A percentile compares a stretch with the other conserved stretches of the same genome.
Evolutionary conservation across 2,888 invertebrate genomes (phyloP).

Genomic region (Serripes groenlandicus): DNA sequence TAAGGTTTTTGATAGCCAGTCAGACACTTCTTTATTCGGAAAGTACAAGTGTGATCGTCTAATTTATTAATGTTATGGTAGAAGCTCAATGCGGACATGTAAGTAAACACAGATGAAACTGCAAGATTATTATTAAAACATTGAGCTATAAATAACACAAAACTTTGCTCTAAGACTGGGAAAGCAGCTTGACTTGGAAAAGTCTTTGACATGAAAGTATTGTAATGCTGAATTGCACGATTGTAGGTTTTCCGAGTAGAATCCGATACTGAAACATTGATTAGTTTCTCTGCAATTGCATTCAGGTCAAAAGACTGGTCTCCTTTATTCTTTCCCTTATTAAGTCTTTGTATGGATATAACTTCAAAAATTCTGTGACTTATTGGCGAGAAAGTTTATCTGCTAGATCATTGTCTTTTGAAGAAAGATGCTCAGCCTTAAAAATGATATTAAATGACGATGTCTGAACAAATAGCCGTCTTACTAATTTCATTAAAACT

Average conservation of each 20-base stretch:
- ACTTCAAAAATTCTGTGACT: constrained; percentile 33
- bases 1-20: too few relatives aligned
- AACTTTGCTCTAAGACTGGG: background rate
- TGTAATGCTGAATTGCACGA: constrained; percentile 22
- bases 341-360: constrained; percentile 39
- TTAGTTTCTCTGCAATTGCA: background rate
- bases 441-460: constrained; percentile 48
- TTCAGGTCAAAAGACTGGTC: constrained; percentile 11
- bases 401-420: constrained; percentile 40
- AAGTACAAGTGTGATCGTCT: constrained; percentile 5
- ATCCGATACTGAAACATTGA: constrained; percentile 14
- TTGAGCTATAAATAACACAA: constrained; percentile 40
- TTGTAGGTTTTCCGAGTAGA: constrained; percentile 29
- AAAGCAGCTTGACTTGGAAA: background rate
- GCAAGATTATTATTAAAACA: background rate
- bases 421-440: constrained; percentile 35
- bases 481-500: constrained; percentile 43
- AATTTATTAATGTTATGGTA: constrained; percentile 19
- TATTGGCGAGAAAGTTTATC: constrained; percentile 56
- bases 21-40: constrained; percentile 32
- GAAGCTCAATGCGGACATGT: constrained; percentile 36
- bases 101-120: constrained; percentile 25
- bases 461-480: constrained; percentile 38
- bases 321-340: constrained; percentile 16
- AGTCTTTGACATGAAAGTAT: constrained; percentile 8